A percentile compares a stretch with the other conserved stretches of the same genome.
Evolutionary conservation across 2,888 invertebrate species (phyloP).

Genomic region (Ypsolopha sequella): DNA sequence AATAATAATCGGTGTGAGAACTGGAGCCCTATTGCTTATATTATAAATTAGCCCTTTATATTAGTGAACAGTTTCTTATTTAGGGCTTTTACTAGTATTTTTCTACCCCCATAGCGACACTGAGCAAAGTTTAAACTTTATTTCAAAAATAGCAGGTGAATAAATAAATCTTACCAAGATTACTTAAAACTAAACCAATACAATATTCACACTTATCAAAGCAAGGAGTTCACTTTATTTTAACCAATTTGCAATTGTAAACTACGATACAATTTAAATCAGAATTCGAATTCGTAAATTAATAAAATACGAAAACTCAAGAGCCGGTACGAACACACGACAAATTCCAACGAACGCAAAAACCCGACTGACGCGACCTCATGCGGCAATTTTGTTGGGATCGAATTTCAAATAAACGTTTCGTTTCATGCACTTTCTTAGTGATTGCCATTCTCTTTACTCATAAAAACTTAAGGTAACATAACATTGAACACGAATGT

Average conservation of each 20-base stretch:
- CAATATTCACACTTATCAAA: background rate
- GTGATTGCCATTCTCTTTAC: too few species aligned
- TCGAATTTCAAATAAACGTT: background rate
- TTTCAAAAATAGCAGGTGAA: background rate
- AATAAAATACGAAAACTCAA: conserved; percentile 42
- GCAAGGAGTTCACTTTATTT: background rate
- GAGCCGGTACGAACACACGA: conserved; percentile 46
- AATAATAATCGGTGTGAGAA: too few species aligned
- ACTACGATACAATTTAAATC: too few species aligned
- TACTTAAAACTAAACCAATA: conserved; percentile 5
- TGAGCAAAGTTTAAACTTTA: too few species aligned
- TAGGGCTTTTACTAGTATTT: too few species aligned
- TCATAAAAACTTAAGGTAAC: too few species aligned
- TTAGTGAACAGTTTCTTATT: too few species aligned
- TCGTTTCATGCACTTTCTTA: too few species aligned
- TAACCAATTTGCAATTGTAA: background rate
- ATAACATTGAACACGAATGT: too few species aligned
- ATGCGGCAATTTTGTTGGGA: background rate
- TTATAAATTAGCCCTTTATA: too few species aligned
- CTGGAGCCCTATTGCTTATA: too few species aligned
- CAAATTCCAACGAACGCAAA: conserved; percentile 53
- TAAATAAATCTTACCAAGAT: background rate
- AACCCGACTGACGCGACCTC: conserved; percentile 51
- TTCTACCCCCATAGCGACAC: too few species aligned
- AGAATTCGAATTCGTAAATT: conserved; percentile 18